Evolutionary conservation across 2,113 vertebrate species (phyloP).

Genomic region (Notothenia rossii): DNA sequence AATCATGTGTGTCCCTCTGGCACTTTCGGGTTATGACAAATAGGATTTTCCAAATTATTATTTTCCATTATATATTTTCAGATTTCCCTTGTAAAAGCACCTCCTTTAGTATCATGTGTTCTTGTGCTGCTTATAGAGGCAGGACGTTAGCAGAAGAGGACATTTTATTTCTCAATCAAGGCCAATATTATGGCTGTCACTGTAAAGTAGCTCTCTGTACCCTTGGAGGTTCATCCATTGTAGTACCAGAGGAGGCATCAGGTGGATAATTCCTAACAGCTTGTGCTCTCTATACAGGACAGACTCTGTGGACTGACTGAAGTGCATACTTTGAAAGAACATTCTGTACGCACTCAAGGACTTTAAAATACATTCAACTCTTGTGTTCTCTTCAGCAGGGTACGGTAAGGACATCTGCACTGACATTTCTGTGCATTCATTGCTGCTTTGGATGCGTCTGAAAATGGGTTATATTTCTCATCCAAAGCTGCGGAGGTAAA

Average conservation of each 20-base stretch:
- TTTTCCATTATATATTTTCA: neutral
- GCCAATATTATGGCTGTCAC: slow-evolving; percentile 29
- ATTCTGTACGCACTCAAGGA: slow-evolving; percentile 39
- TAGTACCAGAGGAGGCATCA: slow-evolving; percentile 11
- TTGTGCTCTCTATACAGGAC: slow-evolving; percentile 19
- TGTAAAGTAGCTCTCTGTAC: slow-evolving; percentile 32
- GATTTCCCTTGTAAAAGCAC: neutral
- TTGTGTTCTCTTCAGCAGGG: neutral
- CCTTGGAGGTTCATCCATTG: slow-evolving; percentile 10
- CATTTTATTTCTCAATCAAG: slow-evolving; percentile 10
- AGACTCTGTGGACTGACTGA: slow-evolving; percentile 2
- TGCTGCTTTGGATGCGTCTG: neutral
- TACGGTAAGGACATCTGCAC: neutral
- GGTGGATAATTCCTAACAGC: slow-evolving; percentile 28
- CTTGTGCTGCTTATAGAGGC: neutral
- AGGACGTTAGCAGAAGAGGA: slow-evolving; percentile 11
- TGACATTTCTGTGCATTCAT: neutral
- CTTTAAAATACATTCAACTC: slow-evolving; percentile 29
- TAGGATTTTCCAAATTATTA: neutral
- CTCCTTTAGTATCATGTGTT: neutral
- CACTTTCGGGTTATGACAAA: neutral
- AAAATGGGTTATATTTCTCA: neutral
- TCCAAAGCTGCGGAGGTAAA: neutral
- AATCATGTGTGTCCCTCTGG: neutral
- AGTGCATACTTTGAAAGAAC: slow-evolving; percentile 38